Base-by-base conservation (phyloP, 1,140 invertebrate species). In the Drosophila willistoni region DNA sequence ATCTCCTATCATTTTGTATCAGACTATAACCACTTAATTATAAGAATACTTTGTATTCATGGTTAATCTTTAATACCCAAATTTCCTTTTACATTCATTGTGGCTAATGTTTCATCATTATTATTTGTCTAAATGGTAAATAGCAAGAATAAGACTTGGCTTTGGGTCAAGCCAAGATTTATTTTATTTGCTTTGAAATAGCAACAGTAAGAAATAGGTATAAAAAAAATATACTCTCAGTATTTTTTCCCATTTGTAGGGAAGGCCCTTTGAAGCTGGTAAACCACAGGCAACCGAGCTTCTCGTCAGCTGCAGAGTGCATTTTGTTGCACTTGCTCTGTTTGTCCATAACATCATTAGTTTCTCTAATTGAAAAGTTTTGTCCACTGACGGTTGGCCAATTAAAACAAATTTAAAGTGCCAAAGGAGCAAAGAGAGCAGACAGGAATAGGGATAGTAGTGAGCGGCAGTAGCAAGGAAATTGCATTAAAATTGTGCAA, bases 341-440 rank as follows among this genome's bases (percentile, higher is more conserved):
- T 12, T 36, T 60, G 66, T 34, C 73, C 64, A 71, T 71, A 82
- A 83, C 76, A 79, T 83, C 65, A 83, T 83, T 83, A 83, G 68
- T 83, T 51, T 51, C 17, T 82, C 74, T 82, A 82, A 82, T 82
- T 82, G 79, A 75, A 82, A 82, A 82, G 79, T 82, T 83, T 67
- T 72, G 80, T 82, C 64, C 71, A 61, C 75, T 82, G 71, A 55
- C 62, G 54, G 66, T 39, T 47, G n/a, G 66, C 62, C 80, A 82
- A 82, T 82, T 82, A 82, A 71, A 73, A 14, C 63, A 74, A 42
- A 68, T 76, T 73, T 83, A 9, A 41, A 68, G 68, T 66, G 73
- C 56, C 42, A 64, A 34, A 56, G 47, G 33, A 56, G 33, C 51
- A 13, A 57, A 5, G 12, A 59, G 17, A 22, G 17, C 44, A 51